Conservation (phyloP, 2,113 vertebrate species). For the Hydrolagus affinis region DNA sequence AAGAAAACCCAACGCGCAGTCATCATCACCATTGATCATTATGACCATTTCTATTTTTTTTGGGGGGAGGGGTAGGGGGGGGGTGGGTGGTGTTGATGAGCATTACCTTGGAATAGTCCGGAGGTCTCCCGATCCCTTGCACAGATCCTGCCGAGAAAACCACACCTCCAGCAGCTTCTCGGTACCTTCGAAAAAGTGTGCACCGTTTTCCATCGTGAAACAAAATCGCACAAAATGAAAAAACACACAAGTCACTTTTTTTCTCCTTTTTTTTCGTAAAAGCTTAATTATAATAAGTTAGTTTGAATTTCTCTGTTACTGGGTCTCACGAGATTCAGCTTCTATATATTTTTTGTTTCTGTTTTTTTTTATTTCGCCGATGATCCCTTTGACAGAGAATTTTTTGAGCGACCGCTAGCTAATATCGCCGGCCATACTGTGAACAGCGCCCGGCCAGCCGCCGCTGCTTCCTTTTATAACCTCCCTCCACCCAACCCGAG, state of each 20-base stretch:
- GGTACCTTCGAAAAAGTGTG: conserved; percentile 98
- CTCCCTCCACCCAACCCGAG: conserved; percentile 34
- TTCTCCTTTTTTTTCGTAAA: conserved; percentile 51
- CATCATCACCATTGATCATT: too few relatives aligned
- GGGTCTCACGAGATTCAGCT: conserved; percentile 58
- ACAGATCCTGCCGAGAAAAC: conserved; percentile 88
- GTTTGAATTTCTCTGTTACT: conserved; percentile 32
- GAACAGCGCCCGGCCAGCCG: conserved; percentile 59
- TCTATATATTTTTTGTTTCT: conserved; percentile 63
- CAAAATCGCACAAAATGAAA: conserved; percentile 79
- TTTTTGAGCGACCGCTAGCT: conserved; percentile 94
- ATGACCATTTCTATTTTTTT: too few relatives aligned
- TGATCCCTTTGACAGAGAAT: conserved; percentile 96
- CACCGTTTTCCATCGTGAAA: conserved; percentile 87
- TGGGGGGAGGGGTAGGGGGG: too few relatives aligned
- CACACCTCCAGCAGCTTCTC: conserved; percentile 98
- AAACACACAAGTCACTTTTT: conserved; percentile 49
- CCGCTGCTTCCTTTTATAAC: conserved; percentile 58
- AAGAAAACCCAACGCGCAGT: too few relatives aligned
- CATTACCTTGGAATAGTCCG: conserved; percentile 86
- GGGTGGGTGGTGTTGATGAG: too few relatives aligned
- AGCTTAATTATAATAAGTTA: conserved; percentile 45
- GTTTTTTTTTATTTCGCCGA: conserved; percentile 63
- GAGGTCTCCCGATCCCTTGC: conserved; percentile 89
- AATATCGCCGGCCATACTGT: conserved; percentile 99